Base-by-base conservation (phyloP, 2,797 vertebrate species). In the Peromyscus eremicus region DNA sequence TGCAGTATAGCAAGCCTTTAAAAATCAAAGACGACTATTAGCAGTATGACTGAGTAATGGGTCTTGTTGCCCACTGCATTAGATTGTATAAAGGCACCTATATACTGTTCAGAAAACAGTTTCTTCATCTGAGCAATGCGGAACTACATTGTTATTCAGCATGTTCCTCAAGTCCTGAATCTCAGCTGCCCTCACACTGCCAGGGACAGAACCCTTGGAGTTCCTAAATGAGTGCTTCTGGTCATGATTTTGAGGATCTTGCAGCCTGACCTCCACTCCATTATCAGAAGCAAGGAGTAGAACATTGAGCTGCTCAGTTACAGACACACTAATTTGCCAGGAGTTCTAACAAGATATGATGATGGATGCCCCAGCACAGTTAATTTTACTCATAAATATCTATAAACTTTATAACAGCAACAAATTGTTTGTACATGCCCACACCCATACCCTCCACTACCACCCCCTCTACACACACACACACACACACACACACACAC, bases 181-280 rank as follows among this genome's bases (percentile, higher is more conserved):
- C 16, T 89, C 17, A 52, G 2, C 6, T 57, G 4, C 32, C 6
- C 1, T 27, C 23, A 3, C 8, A 43, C 90, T 92, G n/a, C 23
- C 77, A 85, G 25, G 5, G 3, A 2, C 13, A 7, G 2, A 37
- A 40, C 57, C 4, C 75, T 32, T 0, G 6, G 9, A 4, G 4
- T 1, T 84, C n/a, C 73, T 19, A 6, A 17, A 6, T 76, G 23
- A 90, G 17, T 29, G 68, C 27, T 82, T 87, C 46, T 12, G 19
- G 14, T 76, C 23, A 81, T 62, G 32, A 6, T 64, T 40, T 34
- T 12, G 89, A 29, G 27, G 21, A 64, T 80, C 23, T 40, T 7
- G 0, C 27, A 29, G 52, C 66, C 80, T 79, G 25, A 60, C 6
- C 14, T 25, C 5, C 7, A 29, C 49, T 32, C 83, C 13, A 10